Evolutionary conservation across 2,888 invertebrate species (phyloP).

Genomic region (Amaurobius ferox): DNA sequence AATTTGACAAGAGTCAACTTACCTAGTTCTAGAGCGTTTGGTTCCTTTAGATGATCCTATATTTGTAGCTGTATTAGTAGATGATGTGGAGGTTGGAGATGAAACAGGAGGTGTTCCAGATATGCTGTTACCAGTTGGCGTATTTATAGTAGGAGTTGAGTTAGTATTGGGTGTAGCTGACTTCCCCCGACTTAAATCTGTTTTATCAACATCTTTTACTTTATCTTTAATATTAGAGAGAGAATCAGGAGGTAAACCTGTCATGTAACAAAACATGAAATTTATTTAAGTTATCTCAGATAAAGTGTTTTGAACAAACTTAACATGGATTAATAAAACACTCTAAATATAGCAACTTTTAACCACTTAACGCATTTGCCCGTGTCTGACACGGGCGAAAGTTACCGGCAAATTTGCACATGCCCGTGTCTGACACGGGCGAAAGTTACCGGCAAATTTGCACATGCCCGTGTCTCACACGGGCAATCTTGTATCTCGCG

Average conservation of each 20-base stretch:
- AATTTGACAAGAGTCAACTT: no score
- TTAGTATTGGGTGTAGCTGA: constrained; percentile 66
- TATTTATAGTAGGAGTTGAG: constrained; percentile 64
- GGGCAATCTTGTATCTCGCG: no score
- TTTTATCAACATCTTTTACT: constrained; percentile 83
- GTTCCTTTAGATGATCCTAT: constrained; percentile 79
- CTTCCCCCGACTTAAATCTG: constrained; percentile 61
- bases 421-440: no score
- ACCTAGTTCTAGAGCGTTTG: constrained; percentile 84
- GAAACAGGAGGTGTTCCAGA: constrained; percentile 80
- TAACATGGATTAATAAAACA: no score
- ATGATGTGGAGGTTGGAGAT: constrained; percentile 79
- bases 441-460: no score
- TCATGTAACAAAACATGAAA: constrained; percentile 75
- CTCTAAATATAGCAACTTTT: no score
- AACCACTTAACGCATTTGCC: no score
- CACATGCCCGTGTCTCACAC: no score
- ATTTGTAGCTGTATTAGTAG: constrained; percentile 80
- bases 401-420: no score
- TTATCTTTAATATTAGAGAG: constrained; percentile 81
- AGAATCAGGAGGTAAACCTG: constrained; percentile 74
- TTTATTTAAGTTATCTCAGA: no score
- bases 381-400: no score
- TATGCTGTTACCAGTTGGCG: constrained; percentile 69
- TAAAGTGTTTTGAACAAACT: no score